Evolutionary conservation across 2,888 invertebrate genomes (phyloP).

Genomic region (Idaea straminata): DNA sequence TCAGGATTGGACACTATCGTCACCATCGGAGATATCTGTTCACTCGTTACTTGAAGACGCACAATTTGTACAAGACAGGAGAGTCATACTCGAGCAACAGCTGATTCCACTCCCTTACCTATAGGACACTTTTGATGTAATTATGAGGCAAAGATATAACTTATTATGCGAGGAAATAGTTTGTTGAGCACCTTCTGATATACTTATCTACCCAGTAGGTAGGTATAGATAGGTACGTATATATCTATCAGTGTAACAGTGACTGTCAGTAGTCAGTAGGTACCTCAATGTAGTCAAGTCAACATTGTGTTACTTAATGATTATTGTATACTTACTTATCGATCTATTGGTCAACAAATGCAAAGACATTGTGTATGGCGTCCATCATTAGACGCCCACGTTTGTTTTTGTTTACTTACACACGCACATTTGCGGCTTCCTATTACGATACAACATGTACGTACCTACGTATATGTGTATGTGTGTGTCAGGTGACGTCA

Average conservation of each 20-base stretch:
- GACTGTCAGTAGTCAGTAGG: background rate
- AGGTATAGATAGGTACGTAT: too few relatives aligned
- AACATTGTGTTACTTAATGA: background rate
- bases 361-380: background rate
- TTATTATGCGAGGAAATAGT: too few relatives aligned
- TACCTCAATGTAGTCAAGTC: background rate
- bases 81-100: too few relatives aligned
- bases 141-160: too few relatives aligned
- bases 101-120: too few relatives aligned
- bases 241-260: background rate
- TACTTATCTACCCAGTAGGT: too few relatives aligned
- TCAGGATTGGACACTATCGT: too few relatives aligned
- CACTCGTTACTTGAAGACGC: too few relatives aligned
- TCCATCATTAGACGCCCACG: slow-evolving; percentile 38
- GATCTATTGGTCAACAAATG: background rate
- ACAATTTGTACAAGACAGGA: too few relatives aligned
- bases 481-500: slow-evolving; percentile 66
- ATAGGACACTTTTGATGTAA: too few relatives aligned
- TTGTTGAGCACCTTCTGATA: too few relatives aligned
- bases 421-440: slow-evolving; percentile 55
- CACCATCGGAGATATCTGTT: too few relatives aligned
- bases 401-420: slow-evolving; percentile 40
- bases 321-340: slow-evolving; percentile 3
- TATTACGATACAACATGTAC: slow-evolving; percentile 39
- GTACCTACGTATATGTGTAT: slow-evolving; percentile 32